These are phyloP conservation scores for Anolis apletophallus DNA, from an alignment of 2,797 vertebrate species.

Conservation along the genomic window DNA sequence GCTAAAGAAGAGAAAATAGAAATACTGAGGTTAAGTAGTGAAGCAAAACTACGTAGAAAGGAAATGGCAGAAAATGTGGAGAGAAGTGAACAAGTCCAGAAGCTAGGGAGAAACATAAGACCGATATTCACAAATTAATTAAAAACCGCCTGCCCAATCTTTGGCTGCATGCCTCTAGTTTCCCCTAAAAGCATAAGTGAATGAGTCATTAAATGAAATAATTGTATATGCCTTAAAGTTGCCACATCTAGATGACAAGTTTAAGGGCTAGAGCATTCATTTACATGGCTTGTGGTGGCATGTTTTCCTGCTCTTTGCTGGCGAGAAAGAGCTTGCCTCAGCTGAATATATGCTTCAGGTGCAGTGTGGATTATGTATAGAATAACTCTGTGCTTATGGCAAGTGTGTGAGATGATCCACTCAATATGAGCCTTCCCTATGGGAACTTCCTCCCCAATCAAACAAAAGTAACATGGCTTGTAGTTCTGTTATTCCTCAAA, in stretches of 20 bases:
- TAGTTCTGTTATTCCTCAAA: neutral
- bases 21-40: neutral
- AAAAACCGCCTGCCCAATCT: neutral
- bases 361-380: neutral
- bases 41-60: neutral
- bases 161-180: neutral
- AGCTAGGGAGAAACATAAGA: neutral
- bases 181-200: neutral
- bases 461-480: neutral
- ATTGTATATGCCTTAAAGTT: neutral
- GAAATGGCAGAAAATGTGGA: neutral
- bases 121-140: neutral
- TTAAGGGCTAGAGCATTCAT: neutral
- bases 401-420: neutral
- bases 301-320: neutral
- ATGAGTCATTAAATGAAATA: neutral
- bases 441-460: neutral
- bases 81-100: neutral
- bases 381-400: neutral
- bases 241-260: neutral
- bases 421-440: neutral
- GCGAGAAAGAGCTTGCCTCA: conserved; percentile 2
- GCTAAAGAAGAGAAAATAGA: neutral
- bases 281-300: neutral
- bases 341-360: neutral